Conservation (phyloP, 1,140 invertebrate species). For the Drosophila sturtevanti region DNA sequence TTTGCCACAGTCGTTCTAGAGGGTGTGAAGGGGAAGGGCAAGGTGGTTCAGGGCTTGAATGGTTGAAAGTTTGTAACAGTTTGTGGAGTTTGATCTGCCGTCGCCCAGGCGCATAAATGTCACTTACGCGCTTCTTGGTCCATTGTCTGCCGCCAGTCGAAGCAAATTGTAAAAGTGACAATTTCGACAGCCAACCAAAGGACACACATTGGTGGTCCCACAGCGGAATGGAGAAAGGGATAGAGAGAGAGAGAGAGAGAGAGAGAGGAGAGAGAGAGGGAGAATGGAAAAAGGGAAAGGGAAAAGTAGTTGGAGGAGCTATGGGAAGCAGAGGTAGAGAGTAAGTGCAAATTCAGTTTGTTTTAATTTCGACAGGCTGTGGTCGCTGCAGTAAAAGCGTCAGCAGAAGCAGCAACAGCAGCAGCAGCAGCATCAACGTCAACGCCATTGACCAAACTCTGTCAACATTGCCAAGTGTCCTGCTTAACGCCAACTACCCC, state of each 20-base stretch:
- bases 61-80: constrained; percentile 35
- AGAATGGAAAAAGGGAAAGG: background rate
- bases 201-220: constrained; percentile 9
- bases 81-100: constrained; percentile 27
- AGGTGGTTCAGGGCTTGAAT: background rate
- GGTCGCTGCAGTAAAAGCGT: constrained; percentile 45
- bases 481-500: background rate
- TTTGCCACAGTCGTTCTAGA: constrained; percentile 1
- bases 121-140: constrained; percentile 74
- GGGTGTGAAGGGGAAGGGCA: constrained; percentile 28
- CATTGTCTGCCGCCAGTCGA: constrained; percentile 39
- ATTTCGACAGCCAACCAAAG: constrained; percentile 62
- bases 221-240: background rate
- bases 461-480: constrained; percentile 42
- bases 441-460: constrained; percentile 65
- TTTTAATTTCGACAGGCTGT: constrained; percentile 79
- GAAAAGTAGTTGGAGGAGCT: too few species aligned
- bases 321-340: constrained; percentile 41
- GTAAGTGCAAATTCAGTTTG: constrained; percentile 80
- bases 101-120: constrained; percentile 77
- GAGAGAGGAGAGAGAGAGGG: background rate
- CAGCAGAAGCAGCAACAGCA: constrained; percentile 27
- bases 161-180: constrained; percentile 79
- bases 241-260: background rate
- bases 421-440: constrained; percentile 1